Base-by-base conservation (phyloP, 2,797 vertebrate species). In the Acrocephalus scirpaceus region DNA sequence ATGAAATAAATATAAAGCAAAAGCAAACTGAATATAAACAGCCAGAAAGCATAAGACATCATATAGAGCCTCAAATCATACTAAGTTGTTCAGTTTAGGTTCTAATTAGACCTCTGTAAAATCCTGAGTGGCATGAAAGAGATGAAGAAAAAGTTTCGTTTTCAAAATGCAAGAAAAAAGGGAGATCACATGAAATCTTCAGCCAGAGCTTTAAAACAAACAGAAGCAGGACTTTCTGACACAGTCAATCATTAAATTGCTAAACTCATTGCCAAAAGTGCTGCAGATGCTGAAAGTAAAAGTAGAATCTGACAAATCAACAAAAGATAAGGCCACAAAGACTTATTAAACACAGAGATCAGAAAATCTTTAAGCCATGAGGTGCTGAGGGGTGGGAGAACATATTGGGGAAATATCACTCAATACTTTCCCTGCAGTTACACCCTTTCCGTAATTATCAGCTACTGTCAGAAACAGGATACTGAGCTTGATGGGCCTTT, bases 361-460 rank as follows among this genome's bases (percentile, higher is more conserved):
- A 84, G 86, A 84, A 95, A 86, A 86, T 34, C 44, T 88, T 86
- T 66, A 70, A 76, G 45, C 32, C 26, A 44, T 71, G 57, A 90
- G 62, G 48, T 53, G 71, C 45, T 71, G 53, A 67, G 53, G 74
- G 48, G 53, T 29, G 25, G 50, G 77, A 93, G 74, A 94, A 26
- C 25, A 23, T 76, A 60, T 7, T 70, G 71, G 53, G 92, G 93
- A 97, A 95, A 92, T 67, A 92, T 76, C 90, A 95, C 67, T 95
- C 93, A 92, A 64, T 74, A 58, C 11, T 79, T 87, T 47, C 64
- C 56, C 47, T 82, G 67, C 45, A 1, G 88, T 91, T 94, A 82
- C 94, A 88, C 96, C 96, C 90, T 93, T 95, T 94, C 83, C 93
- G 93, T 82, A 90, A 95, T 87, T 89, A 95, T 53, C 88, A 88